These are phyloP conservation scores for Hydropotes inermis DNA, from an alignment of 2,113 vertebrate species.

Conservation along the genomic window DNA sequence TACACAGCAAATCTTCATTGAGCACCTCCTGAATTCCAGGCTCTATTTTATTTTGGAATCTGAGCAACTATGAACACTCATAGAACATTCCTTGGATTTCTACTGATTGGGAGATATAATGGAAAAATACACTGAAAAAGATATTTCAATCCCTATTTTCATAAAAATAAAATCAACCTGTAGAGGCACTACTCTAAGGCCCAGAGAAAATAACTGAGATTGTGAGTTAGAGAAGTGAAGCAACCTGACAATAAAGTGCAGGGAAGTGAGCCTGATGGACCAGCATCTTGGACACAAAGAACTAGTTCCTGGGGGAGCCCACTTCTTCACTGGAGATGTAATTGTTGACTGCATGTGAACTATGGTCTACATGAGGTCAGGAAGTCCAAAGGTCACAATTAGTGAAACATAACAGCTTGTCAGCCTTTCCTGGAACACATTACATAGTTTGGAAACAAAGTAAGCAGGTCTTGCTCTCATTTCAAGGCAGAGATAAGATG, in stretches of 20 bases:
- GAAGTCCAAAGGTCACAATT: constrained; percentile 8
- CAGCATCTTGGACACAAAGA: neutral
- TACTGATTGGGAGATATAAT: neutral
- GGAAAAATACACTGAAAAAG: neutral
- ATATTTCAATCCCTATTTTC: neutral
- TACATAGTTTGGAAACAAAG: neutral
- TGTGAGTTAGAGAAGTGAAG: neutral
- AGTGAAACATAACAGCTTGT: neutral
- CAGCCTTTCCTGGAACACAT: neutral
- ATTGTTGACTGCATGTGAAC: neutral
- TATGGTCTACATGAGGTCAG: neutral
- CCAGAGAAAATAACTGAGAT: neutral
- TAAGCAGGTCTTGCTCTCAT: neutral
- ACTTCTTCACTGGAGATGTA: neutral
- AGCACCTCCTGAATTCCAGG: neutral
- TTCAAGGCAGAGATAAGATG: neutral
- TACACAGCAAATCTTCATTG: neutral
- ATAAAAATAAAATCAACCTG: neutral
- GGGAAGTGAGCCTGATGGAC: neutral
- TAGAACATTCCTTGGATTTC: neutral
- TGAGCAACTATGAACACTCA: neutral
- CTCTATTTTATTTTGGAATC: neutral
- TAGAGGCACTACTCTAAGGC: neutral
- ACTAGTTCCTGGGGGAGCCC: neutral
- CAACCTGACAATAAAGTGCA: neutral